phyloP scores from a whole-genome alignment of 1,140 invertebrate species.

The Panagrolaimus sp. region DNA sequence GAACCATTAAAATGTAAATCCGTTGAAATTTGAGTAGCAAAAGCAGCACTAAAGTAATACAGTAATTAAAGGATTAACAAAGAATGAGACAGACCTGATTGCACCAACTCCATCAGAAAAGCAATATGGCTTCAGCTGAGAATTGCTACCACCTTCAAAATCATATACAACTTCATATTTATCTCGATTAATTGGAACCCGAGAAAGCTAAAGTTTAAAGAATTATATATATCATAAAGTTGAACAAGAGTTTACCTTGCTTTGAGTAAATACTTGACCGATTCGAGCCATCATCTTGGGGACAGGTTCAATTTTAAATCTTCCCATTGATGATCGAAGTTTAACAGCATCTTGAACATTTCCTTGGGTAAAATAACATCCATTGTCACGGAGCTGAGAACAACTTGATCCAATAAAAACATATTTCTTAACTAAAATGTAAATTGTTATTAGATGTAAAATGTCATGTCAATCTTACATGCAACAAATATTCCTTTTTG shows the following conservation, averaged over 20 bases:
- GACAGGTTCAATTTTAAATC: slow-evolving; percentile 2
- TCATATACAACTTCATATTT: not conserved
- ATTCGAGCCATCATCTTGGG: slow-evolving; percentile 4
- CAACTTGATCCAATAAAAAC: not conserved
- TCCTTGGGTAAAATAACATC: not conserved
- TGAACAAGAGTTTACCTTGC: not conserved
- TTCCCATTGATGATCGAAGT: not conserved
- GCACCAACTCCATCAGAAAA: slow-evolving; percentile 15
- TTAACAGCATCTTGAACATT: not conserved
- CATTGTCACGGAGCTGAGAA: slow-evolving; percentile 9
- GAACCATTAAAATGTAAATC: not conserved
- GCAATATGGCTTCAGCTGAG: not conserved
- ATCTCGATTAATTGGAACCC: not conserved
- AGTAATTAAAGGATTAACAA: too few relatives aligned
- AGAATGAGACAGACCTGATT: too few relatives aligned
- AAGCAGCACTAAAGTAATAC: not conserved
- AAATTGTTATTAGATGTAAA: too few relatives aligned
- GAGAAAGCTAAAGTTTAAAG: not conserved
- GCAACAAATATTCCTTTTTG: too few relatives aligned
- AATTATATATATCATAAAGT: not conserved
- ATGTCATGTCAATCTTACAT: too few relatives aligned
- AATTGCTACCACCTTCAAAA: not conserved
- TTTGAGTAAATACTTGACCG: slow-evolving; percentile 9
- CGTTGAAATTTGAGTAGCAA: not conserved
- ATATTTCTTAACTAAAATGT: too few relatives aligned